Percentiles rank a stretch among this genome's conserved stretches.
These are phyloP conservation scores for Silurus asotus DNA, from an alignment of 2,113 vertebrate species.

Conservation along the genomic window DNA sequence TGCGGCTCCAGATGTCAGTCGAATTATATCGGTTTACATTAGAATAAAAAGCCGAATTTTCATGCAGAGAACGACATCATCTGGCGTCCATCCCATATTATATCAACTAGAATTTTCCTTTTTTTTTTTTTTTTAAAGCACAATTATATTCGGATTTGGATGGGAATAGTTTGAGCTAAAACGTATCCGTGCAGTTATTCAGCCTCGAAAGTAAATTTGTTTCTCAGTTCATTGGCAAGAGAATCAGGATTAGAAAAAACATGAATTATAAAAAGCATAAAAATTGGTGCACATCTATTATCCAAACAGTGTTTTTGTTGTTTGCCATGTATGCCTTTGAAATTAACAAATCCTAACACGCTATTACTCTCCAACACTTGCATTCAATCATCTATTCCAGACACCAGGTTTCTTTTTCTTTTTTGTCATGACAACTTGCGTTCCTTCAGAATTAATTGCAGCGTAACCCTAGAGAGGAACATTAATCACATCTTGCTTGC, in stretches of 20 bases:
- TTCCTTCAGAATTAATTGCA: neutral
- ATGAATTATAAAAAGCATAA: neutral
- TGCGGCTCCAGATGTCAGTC: slow-evolving; percentile 19
- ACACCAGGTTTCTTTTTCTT: neutral
- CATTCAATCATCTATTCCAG: slow-evolving; percentile 2
- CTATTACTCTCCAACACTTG: neutral
- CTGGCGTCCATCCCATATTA: slow-evolving; percentile 30
- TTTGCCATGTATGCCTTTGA: slow-evolving; percentile 2
- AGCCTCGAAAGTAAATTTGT: neutral
- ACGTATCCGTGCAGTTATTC: neutral
- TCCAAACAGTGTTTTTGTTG: neutral
- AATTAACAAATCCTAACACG: neutral
- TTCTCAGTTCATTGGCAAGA: neutral
- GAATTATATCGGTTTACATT: slow-evolving; percentile 38
- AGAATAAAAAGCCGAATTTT: neutral
- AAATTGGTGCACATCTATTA: neutral
- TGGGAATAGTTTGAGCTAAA: neutral
- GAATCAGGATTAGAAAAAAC: neutral
- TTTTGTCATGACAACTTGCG: neutral
- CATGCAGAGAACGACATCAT: slow-evolving; percentile 36
- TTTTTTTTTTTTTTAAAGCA: neutral
- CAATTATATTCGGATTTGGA: slow-evolving; percentile 19
- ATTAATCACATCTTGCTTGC: neutral
- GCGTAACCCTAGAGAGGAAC: slow-evolving; percentile 8
- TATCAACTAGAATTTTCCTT: slow-evolving; percentile 25